These are phyloP conservation scores for Peucedramus taeniatus DNA, from an alignment of 2,113 vertebrate species.

Conservation along the genomic window DNA sequence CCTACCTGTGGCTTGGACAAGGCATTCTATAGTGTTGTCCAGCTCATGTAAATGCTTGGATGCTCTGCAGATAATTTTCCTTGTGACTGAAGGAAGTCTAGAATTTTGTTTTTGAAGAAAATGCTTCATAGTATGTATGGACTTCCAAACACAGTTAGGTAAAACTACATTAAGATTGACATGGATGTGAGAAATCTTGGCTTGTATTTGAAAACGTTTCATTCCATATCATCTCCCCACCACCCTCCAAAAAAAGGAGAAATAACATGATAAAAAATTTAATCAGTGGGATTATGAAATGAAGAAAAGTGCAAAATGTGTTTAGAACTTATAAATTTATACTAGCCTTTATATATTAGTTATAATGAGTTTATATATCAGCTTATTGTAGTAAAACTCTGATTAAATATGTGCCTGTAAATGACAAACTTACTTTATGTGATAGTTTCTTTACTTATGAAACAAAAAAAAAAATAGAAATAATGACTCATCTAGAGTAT, in stretches of 20 bases:
- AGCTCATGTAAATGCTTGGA: accelerated
- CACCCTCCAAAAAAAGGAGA: neutral
- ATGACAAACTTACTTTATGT: neutral
- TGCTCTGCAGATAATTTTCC: neutral
- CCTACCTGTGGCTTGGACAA: neutral
- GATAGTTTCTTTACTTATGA: neutral
- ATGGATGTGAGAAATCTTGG: neutral
- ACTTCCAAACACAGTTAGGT: neutral
- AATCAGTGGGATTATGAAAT: neutral
- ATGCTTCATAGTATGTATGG: neutral
- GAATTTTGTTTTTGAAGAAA: neutral
- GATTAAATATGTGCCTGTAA: neutral
- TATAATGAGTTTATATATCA: neutral
- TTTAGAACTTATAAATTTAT: neutral
- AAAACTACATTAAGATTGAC: neutral
- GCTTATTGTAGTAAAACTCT: neutral
- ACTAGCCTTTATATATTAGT: neutral
- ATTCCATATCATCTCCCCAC: accelerated
- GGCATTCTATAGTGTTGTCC: neutral
- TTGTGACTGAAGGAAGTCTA: neutral
- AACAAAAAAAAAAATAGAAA: neutral
- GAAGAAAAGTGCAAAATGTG: neutral
- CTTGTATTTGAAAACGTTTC: neutral
- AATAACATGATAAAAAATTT: neutral
- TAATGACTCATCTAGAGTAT: neutral